A percentile compares a stretch with the other conserved stretches of the same genome.
phyloP scores from a whole-genome alignment of 2,888 invertebrate genomes.

The Panopea generosa region DNA sequence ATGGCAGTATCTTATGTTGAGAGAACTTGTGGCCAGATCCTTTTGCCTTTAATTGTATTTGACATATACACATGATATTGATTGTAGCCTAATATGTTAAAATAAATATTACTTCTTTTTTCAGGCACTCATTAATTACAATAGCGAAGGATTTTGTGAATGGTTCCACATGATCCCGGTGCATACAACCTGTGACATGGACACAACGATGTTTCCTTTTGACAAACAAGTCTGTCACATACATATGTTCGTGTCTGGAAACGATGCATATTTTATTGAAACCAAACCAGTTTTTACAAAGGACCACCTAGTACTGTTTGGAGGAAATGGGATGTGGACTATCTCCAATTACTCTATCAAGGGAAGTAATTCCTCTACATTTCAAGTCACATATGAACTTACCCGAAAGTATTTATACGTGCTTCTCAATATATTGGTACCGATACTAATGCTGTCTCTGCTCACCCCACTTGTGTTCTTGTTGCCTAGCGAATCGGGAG shows the following conservation, averaged over 20 bases:
- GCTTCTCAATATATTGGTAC: slow-evolving; percentile 26
- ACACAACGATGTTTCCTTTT: background rate
- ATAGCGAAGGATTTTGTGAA: no score
- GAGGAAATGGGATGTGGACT: slow-evolving; percentile 17
- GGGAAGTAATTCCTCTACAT: background rate
- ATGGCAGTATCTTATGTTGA: no score
- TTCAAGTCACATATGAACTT: slow-evolving; percentile 5
- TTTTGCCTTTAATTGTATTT: no score
- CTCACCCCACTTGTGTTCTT: slow-evolving; percentile 26
- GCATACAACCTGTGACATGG: background rate
- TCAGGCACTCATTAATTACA: no score
- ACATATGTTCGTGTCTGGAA: background rate
- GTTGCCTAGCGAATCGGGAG: slow-evolving; percentile 27
- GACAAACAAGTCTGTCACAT: background rate
- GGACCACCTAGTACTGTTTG: background rate
- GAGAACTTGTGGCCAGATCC: no score
- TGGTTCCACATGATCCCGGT: no score
- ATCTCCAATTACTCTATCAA: background rate
- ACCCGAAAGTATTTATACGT: slow-evolving; percentile 26
- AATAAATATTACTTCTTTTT: no score
- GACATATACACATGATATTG: no score
- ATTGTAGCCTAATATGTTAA: no score
- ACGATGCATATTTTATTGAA: background rate
- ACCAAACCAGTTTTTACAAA: background rate
- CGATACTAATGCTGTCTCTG: slow-evolving; percentile 19